These are phyloP conservation scores for Drosophila dunni DNA, from an alignment of 1,140 invertebrate genomes.

Conservation along the genomic window DNA sequence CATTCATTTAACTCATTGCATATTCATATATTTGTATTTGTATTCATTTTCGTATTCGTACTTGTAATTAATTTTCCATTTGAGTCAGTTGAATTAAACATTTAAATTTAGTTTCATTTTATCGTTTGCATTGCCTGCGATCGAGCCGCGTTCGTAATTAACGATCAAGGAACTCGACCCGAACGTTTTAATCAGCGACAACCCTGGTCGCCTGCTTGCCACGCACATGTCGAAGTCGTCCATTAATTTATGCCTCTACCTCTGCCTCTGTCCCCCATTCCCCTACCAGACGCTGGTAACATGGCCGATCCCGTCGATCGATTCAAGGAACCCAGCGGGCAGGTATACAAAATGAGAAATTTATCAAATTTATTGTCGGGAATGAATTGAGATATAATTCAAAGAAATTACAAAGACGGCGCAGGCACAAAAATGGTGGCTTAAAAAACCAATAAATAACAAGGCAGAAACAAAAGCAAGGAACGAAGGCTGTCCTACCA, in stretches of 20 bases:
- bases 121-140: conserved; percentile 30
- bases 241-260: conserved; percentile 64
- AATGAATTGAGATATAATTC: conserved; percentile 81
- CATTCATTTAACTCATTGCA: conserved; percentile 42
- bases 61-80: conserved; percentile 72
- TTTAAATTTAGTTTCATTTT: conserved; percentile 59
- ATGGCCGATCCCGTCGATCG: conserved; percentile 37
- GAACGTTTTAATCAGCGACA: conserved; percentile 75
- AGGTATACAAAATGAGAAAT: conserved; percentile 77
- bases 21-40: conserved; percentile 22
- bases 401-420: conserved; percentile 72
- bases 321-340: conserved; percentile 54
- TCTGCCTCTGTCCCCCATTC: conserved; percentile 6
- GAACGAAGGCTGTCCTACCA: background rate
- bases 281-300: background rate
- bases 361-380: conserved; percentile 77
- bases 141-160: conserved; percentile 61
- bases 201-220: background rate
- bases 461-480: conserved; percentile 54
- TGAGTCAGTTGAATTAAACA: conserved; percentile 57
- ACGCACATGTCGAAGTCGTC: conserved; percentile 50
- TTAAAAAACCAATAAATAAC: conserved; percentile 76
- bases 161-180: conserved; percentile 65
- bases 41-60: conserved; percentile 11
- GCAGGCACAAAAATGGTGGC: conserved; percentile 68